Evolutionary conservation across 2,797 vertebrate species (phyloP).

Genomic region (Rachycentron canadum): DNA sequence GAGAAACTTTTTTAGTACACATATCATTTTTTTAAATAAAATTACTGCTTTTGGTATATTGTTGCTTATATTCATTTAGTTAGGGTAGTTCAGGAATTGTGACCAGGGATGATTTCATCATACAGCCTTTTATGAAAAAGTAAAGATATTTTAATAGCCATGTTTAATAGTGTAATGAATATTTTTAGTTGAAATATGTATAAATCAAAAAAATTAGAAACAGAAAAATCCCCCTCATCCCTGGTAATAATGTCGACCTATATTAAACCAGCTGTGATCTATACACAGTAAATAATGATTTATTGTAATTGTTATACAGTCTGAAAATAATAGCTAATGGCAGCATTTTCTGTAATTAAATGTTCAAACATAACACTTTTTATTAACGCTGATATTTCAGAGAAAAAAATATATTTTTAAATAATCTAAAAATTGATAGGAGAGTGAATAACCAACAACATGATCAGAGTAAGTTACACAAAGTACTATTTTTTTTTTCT

Average conservation of each 20-base stretch:
- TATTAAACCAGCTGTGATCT: not conserved
- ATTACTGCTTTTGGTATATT: not conserved
- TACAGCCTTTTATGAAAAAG: not conserved
- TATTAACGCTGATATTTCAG: not conserved
- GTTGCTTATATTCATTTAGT: not conserved
- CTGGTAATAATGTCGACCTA: not conserved
- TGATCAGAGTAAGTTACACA: too few species aligned
- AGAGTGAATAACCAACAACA: not conserved
- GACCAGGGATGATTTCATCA: not conserved
- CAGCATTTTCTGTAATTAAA: not conserved
- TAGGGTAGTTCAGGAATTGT: not conserved
- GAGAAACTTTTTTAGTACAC: not conserved
- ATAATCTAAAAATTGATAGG: not conserved
- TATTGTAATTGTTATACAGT: not conserved
- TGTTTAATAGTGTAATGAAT: not conserved
- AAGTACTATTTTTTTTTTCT: too few species aligned
- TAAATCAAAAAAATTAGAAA: not conserved
- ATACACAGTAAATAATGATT: not conserved
- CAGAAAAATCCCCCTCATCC: not conserved
- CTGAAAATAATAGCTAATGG: not conserved
- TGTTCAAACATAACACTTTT: not conserved
- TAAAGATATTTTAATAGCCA: accelerated
- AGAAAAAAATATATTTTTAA: too few species aligned
- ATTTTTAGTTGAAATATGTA: slow-evolving; percentile 1
- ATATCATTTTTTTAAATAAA: not conserved